Evolutionary conservation across 1,140 invertebrate genomes (phyloP), one percentile per base, ranked within the genome.

Genomic region (Pemphigus obesinymphae): DNA sequence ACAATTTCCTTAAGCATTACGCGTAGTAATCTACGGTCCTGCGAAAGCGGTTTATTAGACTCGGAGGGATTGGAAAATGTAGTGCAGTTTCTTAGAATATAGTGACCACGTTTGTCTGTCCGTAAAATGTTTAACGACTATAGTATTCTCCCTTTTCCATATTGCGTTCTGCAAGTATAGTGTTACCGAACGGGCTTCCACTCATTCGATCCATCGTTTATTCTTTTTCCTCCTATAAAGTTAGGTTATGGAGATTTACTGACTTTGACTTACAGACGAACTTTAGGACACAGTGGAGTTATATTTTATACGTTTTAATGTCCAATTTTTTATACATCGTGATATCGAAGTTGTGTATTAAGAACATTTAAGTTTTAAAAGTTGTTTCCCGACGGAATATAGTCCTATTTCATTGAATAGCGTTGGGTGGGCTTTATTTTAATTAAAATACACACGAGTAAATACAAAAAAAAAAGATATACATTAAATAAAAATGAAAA

Each of bases 101-200:
- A 70, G 37, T 70, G n/a, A 45, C 40, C n/a, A 70, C 68, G 23
- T 45, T 26, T 70, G 68, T 45, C n/a, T 70, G 68, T 70, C 15
- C n/a, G 40, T 70, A 45, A 70, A 70, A 70, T 70, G 37, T 70
- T 43, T 45, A 70, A 70, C 40, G 40, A 45, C 68, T 70, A 45
- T 26, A n/a, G n/a, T n/a, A n/a, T 68, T 23, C 20, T 40, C n/a
- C 43, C 13, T 70, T 70, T 26, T 45, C 29, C 29, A 17, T 70
- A 11, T 13, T 45, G 23, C 0, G 26, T 7, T 23, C 40, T 45
- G 23, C 13, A n/a, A n/a, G 68, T 45, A 70, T 45, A 10, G 68
- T 70, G 68, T 45, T 45, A 26, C 23, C 45, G 23, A 70, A 45
- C 43, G 37, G 37, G 66, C 26, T 70, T 70, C n/a, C 37, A 43